phyloP scores from a whole-genome alignment of 2,888 invertebrate genomes.

The Teleogryllus oceanicus region DNA sequence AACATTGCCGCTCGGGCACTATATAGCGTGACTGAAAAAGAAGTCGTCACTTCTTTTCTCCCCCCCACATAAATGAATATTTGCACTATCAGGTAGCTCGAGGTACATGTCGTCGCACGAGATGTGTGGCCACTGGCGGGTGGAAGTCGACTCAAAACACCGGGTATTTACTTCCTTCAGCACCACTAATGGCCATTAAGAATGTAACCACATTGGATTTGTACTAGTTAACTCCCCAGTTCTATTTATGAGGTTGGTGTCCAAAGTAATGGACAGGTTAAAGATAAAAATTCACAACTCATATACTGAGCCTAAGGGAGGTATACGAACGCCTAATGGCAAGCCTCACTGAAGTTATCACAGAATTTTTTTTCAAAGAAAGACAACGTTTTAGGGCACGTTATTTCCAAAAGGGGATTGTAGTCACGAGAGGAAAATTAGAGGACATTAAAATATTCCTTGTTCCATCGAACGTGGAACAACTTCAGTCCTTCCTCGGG shows the following conservation, averaged over 20 bases:
- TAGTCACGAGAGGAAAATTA: neutral
- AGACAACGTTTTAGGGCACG: neutral
- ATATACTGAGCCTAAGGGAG: neutral
- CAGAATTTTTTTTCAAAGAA: neutral
- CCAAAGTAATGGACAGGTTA: neutral
- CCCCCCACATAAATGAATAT: no score
- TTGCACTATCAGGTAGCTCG: no score
- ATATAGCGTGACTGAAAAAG: no score
- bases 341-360: neutral
- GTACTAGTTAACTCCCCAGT: no score
- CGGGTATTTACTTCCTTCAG: no score
- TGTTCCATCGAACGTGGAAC: neutral
- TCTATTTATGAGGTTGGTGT: neutral
- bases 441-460: neutral
- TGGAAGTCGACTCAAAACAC: no score
- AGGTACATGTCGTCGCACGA: no score
- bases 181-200: neutral
- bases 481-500: slow-evolving; percentile 9
- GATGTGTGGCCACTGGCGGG: no score
- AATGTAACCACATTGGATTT: neutral
- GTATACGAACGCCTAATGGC: neutral
- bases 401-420: neutral
- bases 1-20: no score
- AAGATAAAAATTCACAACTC: neutral
- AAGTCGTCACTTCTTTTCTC: no score